Evolutionary conservation across 2,797 vertebrate genomes (phyloP).

Genomic region (Callimico goeldii): DNA sequence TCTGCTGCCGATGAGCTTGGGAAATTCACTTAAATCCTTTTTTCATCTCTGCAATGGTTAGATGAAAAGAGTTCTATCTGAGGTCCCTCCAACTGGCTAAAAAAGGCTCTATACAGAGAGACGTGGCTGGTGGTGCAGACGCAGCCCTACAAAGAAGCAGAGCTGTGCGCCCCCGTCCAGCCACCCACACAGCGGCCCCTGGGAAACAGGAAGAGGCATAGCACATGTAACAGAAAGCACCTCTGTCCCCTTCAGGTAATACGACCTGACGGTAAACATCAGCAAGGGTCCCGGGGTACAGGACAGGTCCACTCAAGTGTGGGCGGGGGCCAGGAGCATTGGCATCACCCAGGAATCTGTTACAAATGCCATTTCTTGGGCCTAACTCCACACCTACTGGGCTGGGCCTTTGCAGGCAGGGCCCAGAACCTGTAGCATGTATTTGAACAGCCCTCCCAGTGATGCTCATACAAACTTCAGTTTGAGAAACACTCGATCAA

Average conservation of each 20-base stretch:
- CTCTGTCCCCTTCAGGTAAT: background rate
- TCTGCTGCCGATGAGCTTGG: background rate
- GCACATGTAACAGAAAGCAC: background rate
- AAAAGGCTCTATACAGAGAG: background rate
- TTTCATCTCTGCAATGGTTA: background rate
- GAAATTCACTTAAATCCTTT: background rate
- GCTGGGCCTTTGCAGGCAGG: background rate
- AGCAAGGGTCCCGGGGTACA: background rate
- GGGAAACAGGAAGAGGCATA: background rate
- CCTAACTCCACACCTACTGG: background rate
- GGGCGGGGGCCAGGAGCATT: background rate
- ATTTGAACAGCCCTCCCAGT: background rate
- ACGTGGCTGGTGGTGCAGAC: background rate
- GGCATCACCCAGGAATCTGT: background rate
- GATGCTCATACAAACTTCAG: accelerated
- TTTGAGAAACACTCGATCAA: background rate
- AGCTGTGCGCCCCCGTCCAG: accelerated
- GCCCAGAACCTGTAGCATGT: background rate
- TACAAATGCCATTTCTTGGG: background rate
- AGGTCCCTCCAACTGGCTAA: background rate
- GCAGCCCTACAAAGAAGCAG: background rate
- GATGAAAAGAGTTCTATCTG: background rate
- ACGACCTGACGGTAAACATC: background rate
- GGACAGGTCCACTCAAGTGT: background rate
- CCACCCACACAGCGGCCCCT: background rate